Base-by-base conservation (phyloP, 2,113 vertebrate genomes). In the Pica pica region DNA sequence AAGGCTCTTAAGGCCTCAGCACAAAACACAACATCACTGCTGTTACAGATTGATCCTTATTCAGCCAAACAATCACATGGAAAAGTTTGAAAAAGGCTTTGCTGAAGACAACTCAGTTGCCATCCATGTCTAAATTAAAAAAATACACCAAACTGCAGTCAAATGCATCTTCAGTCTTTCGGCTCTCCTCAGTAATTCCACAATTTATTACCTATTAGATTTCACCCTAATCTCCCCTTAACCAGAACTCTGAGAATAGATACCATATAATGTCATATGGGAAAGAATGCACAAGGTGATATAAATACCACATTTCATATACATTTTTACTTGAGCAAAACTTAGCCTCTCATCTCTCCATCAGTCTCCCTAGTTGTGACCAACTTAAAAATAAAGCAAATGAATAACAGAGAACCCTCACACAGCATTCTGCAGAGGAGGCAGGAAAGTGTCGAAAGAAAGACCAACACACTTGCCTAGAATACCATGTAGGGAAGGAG, bases 111-210 rank as follows among this genome's bases (percentile, higher is more conserved):
- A 41, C 31, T 57, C 41, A 33, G 33, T 89, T 86, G 79, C 73
- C 86, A 93, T 84, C 9, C 71, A 68, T 4, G 15, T 24, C 63
- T 87, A 94, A 96, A 94, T 93, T 80, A 97, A 96, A 95, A 50
- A 84, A 80, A 85, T 23, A 33, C 16, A 56, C 39, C 49, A 69
- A 74, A 73, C 3, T 63, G 57, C 70, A 94, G 79, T 90, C 82
- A 93, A 95, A 89, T 88, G 17, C 39, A 41, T 60, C 30, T 55
- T 57, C 56, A 82, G 13, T 55, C 30, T 35, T 87, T 44, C 59
- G 87, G 18, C 50, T 91, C 13, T 80, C n/a, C 41, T 85, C 53
- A 64, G 47, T 69, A 74, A 84, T 96, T 92, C 39, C 26, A 81
- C 23, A 7, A 78, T 85, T 97, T 90, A 74, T 93, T 83, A 88